Base-by-base conservation (phyloP, 2,113 vertebrate species). In the Elachura formosa region DNA sequence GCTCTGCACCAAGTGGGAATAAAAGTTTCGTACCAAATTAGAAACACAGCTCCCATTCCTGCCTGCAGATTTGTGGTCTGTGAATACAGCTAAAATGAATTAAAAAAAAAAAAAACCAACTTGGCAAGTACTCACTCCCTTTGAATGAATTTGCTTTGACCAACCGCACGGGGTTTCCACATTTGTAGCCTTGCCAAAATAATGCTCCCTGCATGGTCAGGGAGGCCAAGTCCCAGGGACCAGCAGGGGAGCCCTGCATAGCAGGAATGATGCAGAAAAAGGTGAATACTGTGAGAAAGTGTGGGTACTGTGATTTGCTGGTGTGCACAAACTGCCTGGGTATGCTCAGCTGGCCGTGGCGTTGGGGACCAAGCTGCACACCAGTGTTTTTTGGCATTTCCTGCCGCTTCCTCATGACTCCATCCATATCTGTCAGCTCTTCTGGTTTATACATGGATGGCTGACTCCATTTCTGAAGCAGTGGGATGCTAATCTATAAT, bases 401-500 rank as follows among this genome's bases (percentile, higher is more conserved):
- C n/a, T 5, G 2, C 17, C 48, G 63, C 52, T 84, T 52, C 67
- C 14, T n/a, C 62, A 1, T 0, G 3, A 64, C 33, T 9, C 49
- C 49, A 7, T 6, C 62, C 1, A 0, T 15, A 26, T 6, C 48
- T 4, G 0, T 18, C 6, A 3, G 52, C 34, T 82, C 48, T 58
- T 29, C 43, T 19, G 59, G 17, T 9, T 62, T 31, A 12, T 8
- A 33, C 21, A 29, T 23, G 56, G 33, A 46, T 52, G 31, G 18
- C 5, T 4, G 56, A 21, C 48, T 75, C 43, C 1, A 0, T 72
- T 78, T 49, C 66, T 54, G 72, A n/a, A 64, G 75, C 58, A 56
- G 24, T 19, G 46, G 66, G 87, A 72, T 92, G 93, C 75, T 90
- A 56, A 93, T 94, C 94, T 80, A 73, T 85, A 93, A 92, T 59